Base-by-base conservation (phyloP, 1,140 invertebrate species). In the Octopus sinensis region DNA sequence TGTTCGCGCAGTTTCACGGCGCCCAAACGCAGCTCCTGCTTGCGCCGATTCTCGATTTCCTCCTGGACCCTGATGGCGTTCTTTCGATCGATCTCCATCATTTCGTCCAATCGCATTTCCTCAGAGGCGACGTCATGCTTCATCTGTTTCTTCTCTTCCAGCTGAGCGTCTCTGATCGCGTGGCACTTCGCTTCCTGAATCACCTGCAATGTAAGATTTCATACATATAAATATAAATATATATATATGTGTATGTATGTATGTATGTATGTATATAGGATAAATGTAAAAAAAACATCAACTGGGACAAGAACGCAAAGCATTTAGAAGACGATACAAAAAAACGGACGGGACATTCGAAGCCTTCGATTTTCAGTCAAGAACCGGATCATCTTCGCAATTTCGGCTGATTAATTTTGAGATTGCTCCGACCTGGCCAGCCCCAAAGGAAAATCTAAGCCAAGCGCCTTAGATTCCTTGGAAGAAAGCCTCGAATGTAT, bases 141-240 rank as follows among this genome's bases (percentile, higher is more conserved):
- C 51, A 91, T 89, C 77, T 88, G 85, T 13, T 86, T 84, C 80
- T 90, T 91, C 86, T 91, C 91, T 53, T 90, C 81, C 5, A 91
- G 86, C 84, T 91, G 91, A 53, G 90, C 91, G 86, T 91, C 91
- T 80, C 91, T 82, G 76, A 91, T 91, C 0, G 90, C 90, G 84
- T 91, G 91, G 78, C 90, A 90, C 84, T 91, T 91, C 23, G 91
- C 90, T 85, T 91, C 91, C 62, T 90, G 83, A 53, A 91, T 91
- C 53, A 91, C 78, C 90, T 91, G 84, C 54, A 84, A 81, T 43
- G 68, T 6, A 62, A 12, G 17, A 12, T 12, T 62, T 12, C 17
- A 62, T 62, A 62, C 4, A 62, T 62, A 62, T 62, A 62, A 2
- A 62, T 62, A 62, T 62, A 62, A 7, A 62, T 62, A 62, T 62